Base-by-base conservation (phyloP, 2,113 vertebrate genomes). In the Corythoichthys intestinalis region DNA sequence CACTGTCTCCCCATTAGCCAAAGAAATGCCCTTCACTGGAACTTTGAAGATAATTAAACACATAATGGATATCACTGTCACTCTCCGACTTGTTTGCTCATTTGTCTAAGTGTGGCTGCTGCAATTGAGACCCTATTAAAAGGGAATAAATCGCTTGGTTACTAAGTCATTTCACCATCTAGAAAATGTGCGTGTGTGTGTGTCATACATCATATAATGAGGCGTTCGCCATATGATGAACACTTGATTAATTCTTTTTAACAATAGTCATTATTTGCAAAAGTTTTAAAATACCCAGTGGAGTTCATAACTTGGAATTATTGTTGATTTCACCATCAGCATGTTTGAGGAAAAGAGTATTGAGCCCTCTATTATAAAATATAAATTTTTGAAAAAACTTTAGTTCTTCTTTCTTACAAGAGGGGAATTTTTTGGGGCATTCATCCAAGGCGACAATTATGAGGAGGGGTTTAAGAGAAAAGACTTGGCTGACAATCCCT, bases 1-100 rank as follows among this genome's bases (percentile, higher is more conserved):
- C 86, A 79, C 87, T 60, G 83, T 91, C 88, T 89, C 82, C 87
- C 89, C 89, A 91, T 91, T 91, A 91, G 86, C 79, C 71, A 85
- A 88, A 88, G 84, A 88, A 88, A 90, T 91, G 90, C 86, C 90
- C 90, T 92, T 92, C 87, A 86, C 88, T 90, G 87, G 85, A 92
- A 90, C 91, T 92, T 92, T 92, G 90, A 91, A 91, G 90, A 92
- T 92, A 91, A 92, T 92, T 92, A 92, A 92, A 91, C 87, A 88
- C 89, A 90, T 92, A 91, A 92, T 90, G 91, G 88, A 91, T 91
- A 91, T 91, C 91, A 90, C 90, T 91, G 91, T 92, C 91, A 91
- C 85, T 85, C 80, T 89, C 84, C 77, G 83, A 91, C 90, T 92
- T 89, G 86, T 88, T 90, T 90, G 87, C 90, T 91, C 88, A 87